Evolutionary conservation across 2,888 invertebrate genomes (phyloP).

Genomic region (Drosophila monieri): DNA sequence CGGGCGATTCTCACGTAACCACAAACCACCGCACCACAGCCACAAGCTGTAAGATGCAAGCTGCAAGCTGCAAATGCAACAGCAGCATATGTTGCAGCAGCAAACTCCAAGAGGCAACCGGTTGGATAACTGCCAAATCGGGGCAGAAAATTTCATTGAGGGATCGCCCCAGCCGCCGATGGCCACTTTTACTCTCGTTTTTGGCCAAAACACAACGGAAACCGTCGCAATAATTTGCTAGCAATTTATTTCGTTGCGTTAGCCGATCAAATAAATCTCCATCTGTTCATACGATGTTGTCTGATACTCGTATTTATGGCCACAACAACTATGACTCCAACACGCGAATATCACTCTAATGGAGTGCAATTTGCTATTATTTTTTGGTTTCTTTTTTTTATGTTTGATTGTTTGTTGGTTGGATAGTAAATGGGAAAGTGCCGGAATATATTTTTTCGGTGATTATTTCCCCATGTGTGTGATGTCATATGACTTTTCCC

Average conservation of each 20-base stretch:
- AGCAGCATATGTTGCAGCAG: not conserved
- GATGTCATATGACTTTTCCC: constrained; percentile 14
- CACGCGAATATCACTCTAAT: constrained; percentile 35
- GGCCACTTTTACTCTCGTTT: constrained; percentile 72
- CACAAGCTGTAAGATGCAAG: constrained; percentile 6
- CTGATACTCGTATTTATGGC: constrained; percentile 44
- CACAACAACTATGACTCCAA: constrained; percentile 13
- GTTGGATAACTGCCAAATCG: constrained; percentile 58
- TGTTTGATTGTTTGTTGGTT: not conserved
- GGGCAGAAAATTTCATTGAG: constrained; percentile 39
- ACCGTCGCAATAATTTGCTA: constrained; percentile 71
- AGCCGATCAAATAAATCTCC: constrained; percentile 62
- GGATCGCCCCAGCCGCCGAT: constrained; percentile 16
- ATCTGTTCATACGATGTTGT: constrained; percentile 55
- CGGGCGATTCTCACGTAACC: constrained; percentile 71
- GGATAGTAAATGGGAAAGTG: constrained; percentile 11
- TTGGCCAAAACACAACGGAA: constrained; percentile 64
- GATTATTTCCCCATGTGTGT: not conserved
- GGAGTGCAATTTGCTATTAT: constrained; percentile 24
- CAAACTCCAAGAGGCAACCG: constrained; percentile 47
- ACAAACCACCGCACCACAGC: constrained; percentile 22
- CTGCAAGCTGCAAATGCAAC: constrained; percentile 2
- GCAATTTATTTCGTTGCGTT: constrained; percentile 71
- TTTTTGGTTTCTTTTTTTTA: not conserved
- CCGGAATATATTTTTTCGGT: not conserved